Evolutionary conservation across 2,888 invertebrate species (phyloP), one percentile per base, ranked within the genome.

Genomic region (Lomographa bimaculata): DNA sequence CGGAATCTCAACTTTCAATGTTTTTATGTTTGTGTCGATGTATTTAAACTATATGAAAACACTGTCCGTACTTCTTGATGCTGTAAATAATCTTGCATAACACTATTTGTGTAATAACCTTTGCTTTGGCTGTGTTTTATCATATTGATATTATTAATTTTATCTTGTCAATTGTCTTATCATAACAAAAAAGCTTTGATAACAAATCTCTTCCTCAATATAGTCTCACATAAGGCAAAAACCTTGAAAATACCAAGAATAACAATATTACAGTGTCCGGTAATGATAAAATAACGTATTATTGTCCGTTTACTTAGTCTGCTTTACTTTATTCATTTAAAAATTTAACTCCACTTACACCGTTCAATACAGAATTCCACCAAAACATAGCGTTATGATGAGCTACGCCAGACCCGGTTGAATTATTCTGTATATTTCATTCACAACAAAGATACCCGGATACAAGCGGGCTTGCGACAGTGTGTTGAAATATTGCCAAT

Each of bases 61-160:
- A 36, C 32, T 32, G 37, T 38, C 27, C 29, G 34, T 30, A 16
- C 12, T 3, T 11, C 10, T 17, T 7, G 9, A 34, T 25, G 40
- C 45, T 45, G 39, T 45, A 34, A 46, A 44, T 54, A 50, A 50
- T 38, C 46, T 54, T 43, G 54, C 48, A 48, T 40, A 43, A n/a
- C 25, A 44, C 45, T 42, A 41, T 36, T 8, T 29, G 16, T 35
- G 41, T 41, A 14, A 44, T 37, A 42, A 35, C 40, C 41, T 48
- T 41, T 26, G 48, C 50, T 50, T 52, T 28, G 33, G 47, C 43
- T 50, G 54, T 44, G 48, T 50, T 46, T 47, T 50, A 44, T 42
- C 40, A 40, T 50, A 45, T 42, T 26, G 27, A 42, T 17, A 38
- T 43, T 27, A 39, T 11, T 26, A 38, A 50, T 48, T 46, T 48